Evolutionary conservation across 2,888 invertebrate species (phyloP).

Genomic region (Baronia brevicornis): DNA sequence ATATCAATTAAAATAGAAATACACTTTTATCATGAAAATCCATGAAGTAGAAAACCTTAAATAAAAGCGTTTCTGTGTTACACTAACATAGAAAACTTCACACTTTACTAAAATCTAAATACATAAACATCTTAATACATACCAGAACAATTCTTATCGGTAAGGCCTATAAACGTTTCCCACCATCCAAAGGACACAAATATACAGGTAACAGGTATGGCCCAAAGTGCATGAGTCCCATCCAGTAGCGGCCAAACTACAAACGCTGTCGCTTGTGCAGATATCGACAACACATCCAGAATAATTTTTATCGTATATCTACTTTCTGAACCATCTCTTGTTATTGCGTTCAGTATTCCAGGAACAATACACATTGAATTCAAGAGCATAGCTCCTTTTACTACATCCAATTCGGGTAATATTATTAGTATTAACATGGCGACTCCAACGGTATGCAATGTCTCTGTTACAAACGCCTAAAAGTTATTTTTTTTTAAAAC

Average conservation of each 20-base stretch:
- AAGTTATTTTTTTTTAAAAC: too few species aligned
- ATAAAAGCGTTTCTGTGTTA: too few species aligned
- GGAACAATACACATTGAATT: slow-evolving; percentile 90
- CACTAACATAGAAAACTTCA: too few species aligned
- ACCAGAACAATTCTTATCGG: slow-evolving; percentile 44
- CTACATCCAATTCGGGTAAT: slow-evolving; percentile 86
- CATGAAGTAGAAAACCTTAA: too few species aligned
- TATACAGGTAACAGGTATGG: slow-evolving; percentile 78
- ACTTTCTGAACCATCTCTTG: slow-evolving; percentile 49
- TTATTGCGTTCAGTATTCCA: slow-evolving; percentile 79
- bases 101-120: background rate
- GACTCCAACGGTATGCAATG: slow-evolving; percentile 85
- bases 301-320: slow-evolving; percentile 50
- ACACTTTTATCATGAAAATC: background rate
- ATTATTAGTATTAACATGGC: slow-evolving; percentile 84
- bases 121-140: slow-evolving; percentile 19
- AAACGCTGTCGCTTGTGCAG: slow-evolving; percentile 80
- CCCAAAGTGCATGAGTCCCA: slow-evolving; percentile 67
- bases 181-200: slow-evolving; percentile 88
- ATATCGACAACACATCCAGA: slow-evolving; percentile 76
- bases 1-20: background rate
- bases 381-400: slow-evolving; percentile 88
- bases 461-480: slow-evolving; percentile 82
- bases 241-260: slow-evolving; percentile 80
- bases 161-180: slow-evolving; percentile 82